Evolutionary conservation across 2,888 invertebrate species (phyloP), one percentile per base, ranked within the genome.

Genomic region (Noctua janthina): DNA sequence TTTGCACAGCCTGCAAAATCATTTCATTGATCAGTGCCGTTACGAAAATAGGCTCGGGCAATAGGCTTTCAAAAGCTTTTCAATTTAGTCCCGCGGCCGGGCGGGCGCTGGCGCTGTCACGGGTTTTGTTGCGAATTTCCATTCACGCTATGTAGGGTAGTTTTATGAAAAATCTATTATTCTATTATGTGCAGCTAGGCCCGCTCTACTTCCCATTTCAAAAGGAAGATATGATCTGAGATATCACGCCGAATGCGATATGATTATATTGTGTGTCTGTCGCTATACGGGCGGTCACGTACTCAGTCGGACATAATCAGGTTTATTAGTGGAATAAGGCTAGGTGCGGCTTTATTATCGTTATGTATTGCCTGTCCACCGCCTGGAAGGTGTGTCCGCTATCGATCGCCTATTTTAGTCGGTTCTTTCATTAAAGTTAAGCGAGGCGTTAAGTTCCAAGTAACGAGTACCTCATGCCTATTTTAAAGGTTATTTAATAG

Each of bases 321-420:
- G 93, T 95, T 94, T 94, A 95, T 94, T 94, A 93, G 92, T 86
- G 90, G 85, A 88, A 90, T 91, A 92, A 92, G 91, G 89, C 85
- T 87, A 93, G 94, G 95, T 93, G 93, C 88, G 93, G 94, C 90
- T 92, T 93, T 94, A 94, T 93, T 93, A 93, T 90, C 90, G 90
- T 91, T 91, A 91, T 90, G 90, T 92, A 91, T 91, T 88, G 91
- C 88, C 91, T 91, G 92, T 92, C 93, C 94, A 92, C 91, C 89
- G 83, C 78, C 86, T 88, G 87, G 79, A 89, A 93, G 95, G 95
- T 93, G 95, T 92, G 95, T 86, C 93, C 89, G 82, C 71, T 91
- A 93, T 95, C 92, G 94, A 94, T 93, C 93, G 92, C 54, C 79
- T 78, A 82, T 83, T 85, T 89, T 88, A 88, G 88, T 85, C 80